These are phyloP conservation scores for Sclerodermus sp. DNA, from an alignment of 2,888 invertebrate species.

Conservation along the genomic window DNA sequence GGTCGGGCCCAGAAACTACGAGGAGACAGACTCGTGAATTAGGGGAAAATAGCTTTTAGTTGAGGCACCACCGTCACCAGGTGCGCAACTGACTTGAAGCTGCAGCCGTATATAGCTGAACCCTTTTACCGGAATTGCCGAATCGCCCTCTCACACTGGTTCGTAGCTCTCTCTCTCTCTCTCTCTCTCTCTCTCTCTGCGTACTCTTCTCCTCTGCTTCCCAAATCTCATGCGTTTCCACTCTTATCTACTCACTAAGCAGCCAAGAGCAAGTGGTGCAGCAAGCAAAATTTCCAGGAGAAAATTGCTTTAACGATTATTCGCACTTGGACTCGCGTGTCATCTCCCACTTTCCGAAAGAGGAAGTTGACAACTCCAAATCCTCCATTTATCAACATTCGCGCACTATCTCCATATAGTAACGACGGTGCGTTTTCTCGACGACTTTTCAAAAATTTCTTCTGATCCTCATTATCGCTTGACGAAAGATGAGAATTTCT, in stretches of 20 bases:
- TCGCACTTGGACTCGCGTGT: no score
- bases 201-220: not conserved
- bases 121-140: conserved; percentile 56
- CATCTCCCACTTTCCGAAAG: no score
- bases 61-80: conserved; percentile 45
- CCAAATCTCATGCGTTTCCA: not conserved
- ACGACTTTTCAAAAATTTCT: no score
- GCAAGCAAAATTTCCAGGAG: conserved; percentile 24
- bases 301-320: conserved; percentile 18
- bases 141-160: conserved; percentile 32
- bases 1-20: conserved; percentile 9
- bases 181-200: not conserved
- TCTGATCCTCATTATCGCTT: no score
- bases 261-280: conserved; percentile 26
- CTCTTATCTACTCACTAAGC: conserved; percentile 15
- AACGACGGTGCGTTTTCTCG: no score
- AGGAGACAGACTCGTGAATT: conserved; percentile 38
- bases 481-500: no score
- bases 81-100: conserved; percentile 35
- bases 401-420: no score
- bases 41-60: conserved; percentile 50
- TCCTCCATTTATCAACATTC: no score
- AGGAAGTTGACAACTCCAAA: no score
- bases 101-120: conserved; percentile 42
- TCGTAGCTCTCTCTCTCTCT: conserved; percentile 29